These are phyloP conservation scores for Tolypeutes matacus DNA, from an alignment of 2,797 vertebrate species.

Conservation along the genomic window DNA sequence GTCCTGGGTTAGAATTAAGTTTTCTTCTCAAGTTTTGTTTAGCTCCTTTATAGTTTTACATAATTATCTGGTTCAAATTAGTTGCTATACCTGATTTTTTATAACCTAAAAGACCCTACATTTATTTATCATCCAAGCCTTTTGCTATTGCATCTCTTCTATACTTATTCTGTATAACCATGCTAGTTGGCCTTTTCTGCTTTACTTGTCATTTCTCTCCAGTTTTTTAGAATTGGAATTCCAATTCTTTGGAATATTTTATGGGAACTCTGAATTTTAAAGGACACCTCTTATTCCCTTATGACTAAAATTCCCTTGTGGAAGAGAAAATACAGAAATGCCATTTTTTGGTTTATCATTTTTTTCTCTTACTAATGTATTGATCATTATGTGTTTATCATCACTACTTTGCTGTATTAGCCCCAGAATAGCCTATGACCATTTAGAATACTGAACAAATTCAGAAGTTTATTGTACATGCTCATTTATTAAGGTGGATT, in stretches of 20 bases:
- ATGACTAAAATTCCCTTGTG: slow-evolving; percentile 62
- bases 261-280: slow-evolving; percentile 69
- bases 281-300: slow-evolving; percentile 66
- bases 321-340: slow-evolving; percentile 72
- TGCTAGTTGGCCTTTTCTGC: slow-evolving; percentile 68
- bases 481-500: slow-evolving; percentile 90
- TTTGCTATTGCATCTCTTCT: slow-evolving; percentile 67
- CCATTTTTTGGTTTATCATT: slow-evolving; percentile 63
- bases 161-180: slow-evolving; percentile 63
- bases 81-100: background rate
- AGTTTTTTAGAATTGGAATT: background rate
- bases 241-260: slow-evolving; percentile 27
- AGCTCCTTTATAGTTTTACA: slow-evolving; percentile 63
- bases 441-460: slow-evolving; percentile 83
- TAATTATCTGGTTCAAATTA: background rate
- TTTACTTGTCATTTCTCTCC: slow-evolving; percentile 43
- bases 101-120: background rate
- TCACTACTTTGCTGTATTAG: slow-evolving; percentile 70
- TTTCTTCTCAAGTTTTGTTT: slow-evolving; percentile 61
- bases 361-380: slow-evolving; percentile 62
- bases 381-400: slow-evolving; percentile 69
- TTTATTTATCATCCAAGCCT: slow-evolving; percentile 61
- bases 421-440: slow-evolving; percentile 72
- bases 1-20: slow-evolving; percentile 47
- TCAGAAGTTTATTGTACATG: slow-evolving; percentile 83